phyloP scores from a whole-genome alignment of 2,113 vertebrate genomes.

The Tragulus kanchil region DNA sequence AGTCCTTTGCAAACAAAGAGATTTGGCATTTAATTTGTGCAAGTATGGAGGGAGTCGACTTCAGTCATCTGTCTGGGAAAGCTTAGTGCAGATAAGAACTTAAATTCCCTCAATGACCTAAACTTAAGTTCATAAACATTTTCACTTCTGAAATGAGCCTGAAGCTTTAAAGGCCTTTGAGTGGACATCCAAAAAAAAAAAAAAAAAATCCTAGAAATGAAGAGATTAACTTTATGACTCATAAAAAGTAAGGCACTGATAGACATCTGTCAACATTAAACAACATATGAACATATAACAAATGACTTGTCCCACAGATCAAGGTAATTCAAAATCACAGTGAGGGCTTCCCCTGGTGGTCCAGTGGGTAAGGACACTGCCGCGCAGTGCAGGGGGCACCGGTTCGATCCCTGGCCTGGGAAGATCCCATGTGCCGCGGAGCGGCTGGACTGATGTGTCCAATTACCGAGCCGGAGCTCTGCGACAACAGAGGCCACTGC shows the following conservation, averaged over 20 bases:
- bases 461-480: too few species aligned
- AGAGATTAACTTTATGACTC: constrained; percentile 38
- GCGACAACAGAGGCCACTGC: too few species aligned
- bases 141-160: constrained; percentile 49
- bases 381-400: too few species aligned
- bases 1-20: constrained; percentile 60
- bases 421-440: too few species aligned
- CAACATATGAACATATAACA: neutral
- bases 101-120: constrained; percentile 59
- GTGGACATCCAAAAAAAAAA: neutral
- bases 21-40: constrained; percentile 60
- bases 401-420: too few species aligned
- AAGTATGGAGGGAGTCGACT: neutral
- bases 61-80: constrained; percentile 16
- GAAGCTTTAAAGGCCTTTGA: constrained; percentile 24
- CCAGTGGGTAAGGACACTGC: too few species aligned
- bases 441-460: too few species aligned
- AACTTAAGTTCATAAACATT: constrained; percentile 51
- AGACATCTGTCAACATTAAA: neutral
- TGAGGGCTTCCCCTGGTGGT: too few species aligned
- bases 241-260: neutral
- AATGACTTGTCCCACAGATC: neutral
- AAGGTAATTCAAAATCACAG: neutral
- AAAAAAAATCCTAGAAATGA: neutral
- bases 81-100: constrained; percentile 63